Conservation (phyloP, 2,797 vertebrate genomes). For the Periophthalmus magnuspinnatus region DNA sequence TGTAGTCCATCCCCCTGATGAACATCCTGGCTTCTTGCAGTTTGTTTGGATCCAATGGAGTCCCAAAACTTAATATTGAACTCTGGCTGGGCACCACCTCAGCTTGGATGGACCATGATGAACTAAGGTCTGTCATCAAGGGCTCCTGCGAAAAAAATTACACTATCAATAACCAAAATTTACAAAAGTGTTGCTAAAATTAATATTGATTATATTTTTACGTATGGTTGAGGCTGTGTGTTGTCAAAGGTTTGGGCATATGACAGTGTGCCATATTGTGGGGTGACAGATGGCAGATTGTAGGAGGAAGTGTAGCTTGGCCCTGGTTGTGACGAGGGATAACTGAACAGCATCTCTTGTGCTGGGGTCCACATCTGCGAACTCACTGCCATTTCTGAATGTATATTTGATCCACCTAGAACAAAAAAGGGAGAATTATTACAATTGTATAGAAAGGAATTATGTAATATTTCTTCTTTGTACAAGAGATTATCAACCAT, state of each 20-base stretch:
- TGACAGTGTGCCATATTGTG: slow-evolving; percentile 57
- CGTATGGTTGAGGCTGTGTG: slow-evolving; percentile 62
- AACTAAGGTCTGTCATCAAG: slow-evolving; percentile 43
- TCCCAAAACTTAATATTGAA: slow-evolving; percentile 42
- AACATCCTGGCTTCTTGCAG: slow-evolving; percentile 80
- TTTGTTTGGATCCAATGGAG: slow-evolving; percentile 65
- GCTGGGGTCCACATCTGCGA: slow-evolving; percentile 59
- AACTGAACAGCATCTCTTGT: slow-evolving; percentile 45
- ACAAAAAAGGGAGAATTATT: not conserved
- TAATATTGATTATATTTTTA: slow-evolving; percentile 51
- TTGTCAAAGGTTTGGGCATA: slow-evolving; percentile 47
- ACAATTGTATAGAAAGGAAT: not conserved
- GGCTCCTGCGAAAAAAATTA: slow-evolving; percentile 42
- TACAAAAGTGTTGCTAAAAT: not conserved
- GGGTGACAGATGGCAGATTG: slow-evolving; percentile 39
- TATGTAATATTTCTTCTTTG: not conserved
- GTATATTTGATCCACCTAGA: slow-evolving; percentile 69
- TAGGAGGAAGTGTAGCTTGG: slow-evolving; percentile 37
- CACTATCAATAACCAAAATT: not conserved
- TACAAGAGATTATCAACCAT: not conserved
- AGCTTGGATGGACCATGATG: slow-evolving; percentile 43
- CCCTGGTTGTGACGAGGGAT: slow-evolving; percentile 39
- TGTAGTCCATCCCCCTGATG: slow-evolving; percentile 78
- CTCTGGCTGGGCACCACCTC: slow-evolving; percentile 35
- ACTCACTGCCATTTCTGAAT: slow-evolving; percentile 74